These are phyloP conservation scores for Graptemys geographica DNA, from an alignment of 2,797 vertebrate genomes.

Conservation along the genomic window DNA sequence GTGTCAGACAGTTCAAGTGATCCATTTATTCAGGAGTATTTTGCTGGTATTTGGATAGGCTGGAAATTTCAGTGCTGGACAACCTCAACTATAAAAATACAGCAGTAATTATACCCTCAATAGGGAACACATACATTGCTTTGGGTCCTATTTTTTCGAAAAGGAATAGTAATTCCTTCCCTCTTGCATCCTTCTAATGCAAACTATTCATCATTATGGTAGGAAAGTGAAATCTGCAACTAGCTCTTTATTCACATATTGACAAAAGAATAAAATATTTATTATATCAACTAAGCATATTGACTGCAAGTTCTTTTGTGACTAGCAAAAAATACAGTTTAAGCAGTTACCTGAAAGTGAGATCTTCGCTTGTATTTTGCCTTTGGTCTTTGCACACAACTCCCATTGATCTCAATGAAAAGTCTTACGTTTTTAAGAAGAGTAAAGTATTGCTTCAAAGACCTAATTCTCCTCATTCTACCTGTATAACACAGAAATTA, in stretches of 20 bases:
- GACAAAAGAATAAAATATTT: conserved; percentile 27
- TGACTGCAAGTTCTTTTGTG: not conserved
- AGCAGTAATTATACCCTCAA: not conserved
- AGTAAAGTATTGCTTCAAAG: not conserved
- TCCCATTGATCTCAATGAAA: not conserved
- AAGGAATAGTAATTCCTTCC: not conserved
- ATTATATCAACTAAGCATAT: not conserved
- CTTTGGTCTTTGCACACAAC: not conserved
- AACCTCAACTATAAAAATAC: not conserved
- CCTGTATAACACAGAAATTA: not conserved
- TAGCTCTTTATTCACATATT: not conserved
- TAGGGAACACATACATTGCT: not conserved
- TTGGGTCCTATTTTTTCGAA: not conserved
- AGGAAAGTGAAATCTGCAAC: conserved; percentile 7
- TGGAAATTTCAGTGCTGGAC: not conserved
- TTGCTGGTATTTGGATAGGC: not conserved
- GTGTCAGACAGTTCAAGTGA: not conserved
- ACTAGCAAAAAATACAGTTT: not conserved
- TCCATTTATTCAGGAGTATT: not conserved
- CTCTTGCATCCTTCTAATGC: not conserved
- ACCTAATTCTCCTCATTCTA: not conserved
- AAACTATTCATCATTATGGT: not conserved
- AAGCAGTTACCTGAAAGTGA: not conserved
- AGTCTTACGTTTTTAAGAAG: not conserved
- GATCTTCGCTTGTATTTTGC: not conserved